Base-by-base conservation (phyloP, 1,140 invertebrate genomes). In the Apis mellifera region DNA sequence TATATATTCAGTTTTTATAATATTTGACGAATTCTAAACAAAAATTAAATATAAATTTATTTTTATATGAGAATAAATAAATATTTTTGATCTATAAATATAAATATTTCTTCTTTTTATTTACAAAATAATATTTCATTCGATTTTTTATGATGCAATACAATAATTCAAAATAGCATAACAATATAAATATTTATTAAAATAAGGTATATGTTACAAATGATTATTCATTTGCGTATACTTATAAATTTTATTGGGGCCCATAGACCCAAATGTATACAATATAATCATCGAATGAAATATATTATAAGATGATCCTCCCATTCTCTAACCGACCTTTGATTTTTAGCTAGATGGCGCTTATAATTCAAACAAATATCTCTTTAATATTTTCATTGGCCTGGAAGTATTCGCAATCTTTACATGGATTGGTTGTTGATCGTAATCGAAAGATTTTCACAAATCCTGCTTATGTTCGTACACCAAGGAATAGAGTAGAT, bases 391-490 rank as follows among this genome's bases (percentile, higher is more conserved):
- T 60, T 23, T 26, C 13, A 76, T 82, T 82, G 79, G 79, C 13
- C 19, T 17, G 8, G 5, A 19, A 32, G 23, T 32, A 42, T 11
- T 9, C 19, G 1, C 7, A 42, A 68, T 60, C 64, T 26, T 17
- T 13, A 1, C 48, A 5, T 21, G 19, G 64, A 82, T 82, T 82
- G 79, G 79, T 9, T 8, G 54, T 26, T 82, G 32, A 82, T 82
- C 73, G 54, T 21, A 62, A 82, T 82, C 72, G 64, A 60, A 15
- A 54, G 48, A 69, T 82, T 21, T 82, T 64, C 8, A 32, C 79
- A 52, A 82, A 82, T 75, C 79, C 64, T 60, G 60, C 15, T 42
- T 21, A 23, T 19, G 62, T 76, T 23, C 62, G 54, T 55, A 48
- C 11, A 42, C 2, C 8, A 17, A 78, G 66, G 62, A 62, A 75